Percentiles rank a stretch among this genome's conserved stretches.
Evolutionary conservation across 2,797 vertebrate genomes (phyloP).

Genomic region (Alca torda): DNA sequence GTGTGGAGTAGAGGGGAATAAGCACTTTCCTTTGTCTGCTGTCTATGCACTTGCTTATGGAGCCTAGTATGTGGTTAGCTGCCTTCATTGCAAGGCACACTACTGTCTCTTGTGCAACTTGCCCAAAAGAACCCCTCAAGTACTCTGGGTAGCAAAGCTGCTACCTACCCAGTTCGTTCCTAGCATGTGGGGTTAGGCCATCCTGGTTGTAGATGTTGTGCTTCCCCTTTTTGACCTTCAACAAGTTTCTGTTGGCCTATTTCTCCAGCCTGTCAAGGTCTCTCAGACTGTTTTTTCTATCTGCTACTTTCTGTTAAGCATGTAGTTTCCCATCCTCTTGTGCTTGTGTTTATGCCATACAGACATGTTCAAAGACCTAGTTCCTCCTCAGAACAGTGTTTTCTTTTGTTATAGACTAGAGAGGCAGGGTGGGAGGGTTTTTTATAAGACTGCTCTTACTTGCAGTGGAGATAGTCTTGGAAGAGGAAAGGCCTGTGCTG

Average conservation of each 20-base stretch:
- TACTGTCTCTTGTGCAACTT: background rate
- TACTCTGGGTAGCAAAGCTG: background rate
- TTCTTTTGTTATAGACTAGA: background rate
- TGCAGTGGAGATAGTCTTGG: background rate
- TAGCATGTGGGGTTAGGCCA: background rate
- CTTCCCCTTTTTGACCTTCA: background rate
- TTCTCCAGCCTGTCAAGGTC: background rate
- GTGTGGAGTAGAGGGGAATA: fast-evolving
- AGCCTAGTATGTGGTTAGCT: background rate
- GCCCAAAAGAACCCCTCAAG: background rate
- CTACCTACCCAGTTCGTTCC: background rate
- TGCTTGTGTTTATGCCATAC: background rate
- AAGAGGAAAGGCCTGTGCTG: background rate
- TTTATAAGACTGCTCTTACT: background rate
- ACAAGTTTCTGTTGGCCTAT: background rate
- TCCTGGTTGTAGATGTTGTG: background rate
- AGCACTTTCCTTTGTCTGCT: background rate
- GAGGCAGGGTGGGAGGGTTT: background rate
- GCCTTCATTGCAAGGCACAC: fast-evolving
- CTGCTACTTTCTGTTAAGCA: background rate
- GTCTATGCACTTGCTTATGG: background rate
- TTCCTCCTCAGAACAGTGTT: background rate
- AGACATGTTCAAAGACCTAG: background rate
- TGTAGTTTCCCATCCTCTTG: background rate
- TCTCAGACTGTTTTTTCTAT: background rate